These are phyloP conservation scores for Gallinago jamesoni DNA, from an alignment of 2,113 vertebrate species.

Conservation along the genomic window DNA sequence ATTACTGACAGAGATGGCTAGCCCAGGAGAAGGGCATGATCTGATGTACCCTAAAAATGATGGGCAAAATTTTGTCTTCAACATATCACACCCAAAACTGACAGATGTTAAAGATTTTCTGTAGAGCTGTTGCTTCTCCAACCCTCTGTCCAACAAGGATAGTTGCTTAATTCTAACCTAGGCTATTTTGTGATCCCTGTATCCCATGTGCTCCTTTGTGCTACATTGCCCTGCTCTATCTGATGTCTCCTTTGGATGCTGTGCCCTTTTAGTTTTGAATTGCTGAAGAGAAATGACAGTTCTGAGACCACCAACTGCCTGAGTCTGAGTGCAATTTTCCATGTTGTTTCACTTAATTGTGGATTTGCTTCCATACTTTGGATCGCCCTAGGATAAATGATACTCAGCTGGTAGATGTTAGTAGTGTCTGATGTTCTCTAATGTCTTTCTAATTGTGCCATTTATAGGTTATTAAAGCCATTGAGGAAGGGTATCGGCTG, in stretches of 20 bases:
- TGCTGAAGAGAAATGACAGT: background rate
- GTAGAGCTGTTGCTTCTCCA: background rate
- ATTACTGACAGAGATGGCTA: background rate
- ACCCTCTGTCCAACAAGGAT: background rate
- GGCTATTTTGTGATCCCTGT: background rate
- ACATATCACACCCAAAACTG: background rate
- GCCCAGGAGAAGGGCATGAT: background rate
- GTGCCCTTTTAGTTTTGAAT: background rate
- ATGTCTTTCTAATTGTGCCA: background rate
- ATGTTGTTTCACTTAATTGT: background rate
- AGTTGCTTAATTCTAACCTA: background rate
- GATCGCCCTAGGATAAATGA: background rate
- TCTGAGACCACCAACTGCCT: background rate
- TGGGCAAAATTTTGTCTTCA: background rate
- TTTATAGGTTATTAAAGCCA: conserved; percentile 94
- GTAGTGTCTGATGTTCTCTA: background rate
- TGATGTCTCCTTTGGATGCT: background rate
- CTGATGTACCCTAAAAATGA: background rate
- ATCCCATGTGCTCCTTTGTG: background rate
- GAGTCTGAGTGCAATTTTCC: background rate
- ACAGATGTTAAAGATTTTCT: background rate
- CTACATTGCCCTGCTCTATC: background rate
- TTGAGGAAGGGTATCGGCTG: conserved; percentile 95
- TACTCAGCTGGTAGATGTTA: background rate
- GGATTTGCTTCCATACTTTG: background rate